Evolutionary conservation across 2,113 vertebrate species (phyloP), one percentile per base, ranked within the genome.

Genomic region (Chionis minor): DNA sequence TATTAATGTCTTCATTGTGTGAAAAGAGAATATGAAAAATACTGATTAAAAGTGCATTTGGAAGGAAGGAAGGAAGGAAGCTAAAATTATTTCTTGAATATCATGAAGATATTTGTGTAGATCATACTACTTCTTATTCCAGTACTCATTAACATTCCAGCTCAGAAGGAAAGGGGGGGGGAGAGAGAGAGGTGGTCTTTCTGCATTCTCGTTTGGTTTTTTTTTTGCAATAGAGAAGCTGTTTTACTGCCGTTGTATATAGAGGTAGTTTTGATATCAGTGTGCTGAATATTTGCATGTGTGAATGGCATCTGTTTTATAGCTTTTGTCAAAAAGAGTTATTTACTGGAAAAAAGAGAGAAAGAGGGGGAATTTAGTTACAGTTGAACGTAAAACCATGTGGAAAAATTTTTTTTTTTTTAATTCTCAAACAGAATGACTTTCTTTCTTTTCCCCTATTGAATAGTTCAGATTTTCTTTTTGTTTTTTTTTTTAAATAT

Each of bases 171-270:
- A 51, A 40, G 17, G 9, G 5, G 16, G 11, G 38, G 32, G 33
- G 44, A 40, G 28, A 54, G 47, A 40, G 28, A 54, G 47, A 30
- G 9, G 15, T 33, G 45, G 23, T 24, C 45, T 67, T 90, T 54
- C 10, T 44, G 13, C 2, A 2, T 56, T 40, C 28, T 63, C 72
- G 19, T 56, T 28, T 12, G 8, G 1, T 0, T 12, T 56, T 38
- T 56, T 38, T 72, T 72, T 71, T 47, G 6, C 15, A 82, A 5
- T 9, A 38, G 21, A 67, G 44, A 52, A 38, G 65, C 22, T 24
- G 1, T 44, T 38, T 75, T 82, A 33, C 22, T 38, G 44, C 14
- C 17, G 8, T 35, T 73, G 10, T 44, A 22, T 74, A 12, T 22
- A 38, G 26, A 81, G 6, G 14, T 26, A 38, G 17, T 61, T 65